Conservation (phyloP, 2,888 invertebrate species). For the Tetragonula carbonaria region DNA sequence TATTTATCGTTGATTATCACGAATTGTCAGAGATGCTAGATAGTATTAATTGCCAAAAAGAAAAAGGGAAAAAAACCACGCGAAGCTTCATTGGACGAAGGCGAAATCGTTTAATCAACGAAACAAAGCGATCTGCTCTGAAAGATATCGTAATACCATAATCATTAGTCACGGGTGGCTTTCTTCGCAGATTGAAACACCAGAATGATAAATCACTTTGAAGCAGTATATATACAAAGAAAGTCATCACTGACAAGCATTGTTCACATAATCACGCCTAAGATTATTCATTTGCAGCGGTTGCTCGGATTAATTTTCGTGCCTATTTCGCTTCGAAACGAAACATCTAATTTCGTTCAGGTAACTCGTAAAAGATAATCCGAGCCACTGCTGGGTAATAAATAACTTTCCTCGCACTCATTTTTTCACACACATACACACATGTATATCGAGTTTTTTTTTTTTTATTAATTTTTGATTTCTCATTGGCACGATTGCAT, state of each 20-base stretch:
- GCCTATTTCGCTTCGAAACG: neutral
- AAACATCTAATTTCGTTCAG: neutral
- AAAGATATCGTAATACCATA: constrained; percentile 14
- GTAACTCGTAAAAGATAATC: neutral
- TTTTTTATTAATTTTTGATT: constrained; percentile 38
- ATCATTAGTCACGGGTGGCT: constrained; percentile 36
- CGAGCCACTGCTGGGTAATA: constrained; percentile 24
- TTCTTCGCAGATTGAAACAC: neutral
- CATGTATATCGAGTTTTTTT: constrained; percentile 40
- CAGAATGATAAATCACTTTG: neutral
- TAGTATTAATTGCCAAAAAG: neutral
- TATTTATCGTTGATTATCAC: no score
- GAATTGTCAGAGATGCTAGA: neutral
- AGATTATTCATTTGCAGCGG: constrained; percentile 14
- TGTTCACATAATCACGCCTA: neutral
- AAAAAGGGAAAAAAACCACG: neutral
- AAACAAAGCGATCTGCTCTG: constrained; percentile 34
- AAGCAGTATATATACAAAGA: neutral
- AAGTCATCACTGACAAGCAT: constrained; percentile 42
- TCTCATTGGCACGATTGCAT: constrained; percentile 74
- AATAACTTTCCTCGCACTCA: constrained; percentile 14
- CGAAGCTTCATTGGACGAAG: no score
- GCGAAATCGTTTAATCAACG: neutral
- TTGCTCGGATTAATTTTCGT: constrained; percentile 27
- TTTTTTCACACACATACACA: constrained; percentile 38